Evolutionary conservation across 1,140 invertebrate genomes (phyloP).

Genomic region (Rhagoletis zephyria): DNA sequence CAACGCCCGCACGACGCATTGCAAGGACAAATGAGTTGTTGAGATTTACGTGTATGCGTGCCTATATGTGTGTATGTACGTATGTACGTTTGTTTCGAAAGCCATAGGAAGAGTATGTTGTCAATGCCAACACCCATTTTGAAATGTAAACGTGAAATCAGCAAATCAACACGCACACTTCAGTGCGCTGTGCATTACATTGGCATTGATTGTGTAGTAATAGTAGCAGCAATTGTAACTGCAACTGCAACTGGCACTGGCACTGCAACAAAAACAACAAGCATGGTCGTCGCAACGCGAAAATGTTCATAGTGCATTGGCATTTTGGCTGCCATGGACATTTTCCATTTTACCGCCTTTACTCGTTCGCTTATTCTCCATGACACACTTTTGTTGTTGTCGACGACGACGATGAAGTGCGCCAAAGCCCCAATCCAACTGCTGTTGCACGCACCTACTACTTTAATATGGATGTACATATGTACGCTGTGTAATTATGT

Average conservation of each 20-base stretch:
- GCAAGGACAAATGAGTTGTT: constrained; percentile 14
- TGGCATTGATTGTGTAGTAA: neutral
- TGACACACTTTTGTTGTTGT: constrained; percentile 18
- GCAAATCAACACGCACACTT: constrained; percentile 41
- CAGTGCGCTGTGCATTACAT: neutral
- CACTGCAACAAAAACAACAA: neutral
- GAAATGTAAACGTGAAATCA: constrained; percentile 49
- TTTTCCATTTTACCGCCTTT: constrained; percentile 35
- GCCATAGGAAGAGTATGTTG: neutral
- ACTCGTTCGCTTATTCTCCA: neutral
- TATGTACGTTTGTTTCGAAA: neutral
- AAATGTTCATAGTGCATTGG: neutral
- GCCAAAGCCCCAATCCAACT: too few relatives aligned
- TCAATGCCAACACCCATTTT: constrained; percentile 39
- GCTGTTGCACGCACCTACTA: too few relatives aligned
- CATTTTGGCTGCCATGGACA: neutral
- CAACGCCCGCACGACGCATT: neutral
- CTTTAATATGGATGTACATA: too few relatives aligned
- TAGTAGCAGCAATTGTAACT: neutral
- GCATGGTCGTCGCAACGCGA: neutral
- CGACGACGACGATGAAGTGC: too few relatives aligned
- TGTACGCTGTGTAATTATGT: too few relatives aligned
- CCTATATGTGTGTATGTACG: neutral
- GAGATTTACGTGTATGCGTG: neutral
- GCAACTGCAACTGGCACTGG: too few relatives aligned